Evolutionary conservation across 2,888 invertebrate genomes (phyloP).

Genomic region (Autographa gamma): DNA sequence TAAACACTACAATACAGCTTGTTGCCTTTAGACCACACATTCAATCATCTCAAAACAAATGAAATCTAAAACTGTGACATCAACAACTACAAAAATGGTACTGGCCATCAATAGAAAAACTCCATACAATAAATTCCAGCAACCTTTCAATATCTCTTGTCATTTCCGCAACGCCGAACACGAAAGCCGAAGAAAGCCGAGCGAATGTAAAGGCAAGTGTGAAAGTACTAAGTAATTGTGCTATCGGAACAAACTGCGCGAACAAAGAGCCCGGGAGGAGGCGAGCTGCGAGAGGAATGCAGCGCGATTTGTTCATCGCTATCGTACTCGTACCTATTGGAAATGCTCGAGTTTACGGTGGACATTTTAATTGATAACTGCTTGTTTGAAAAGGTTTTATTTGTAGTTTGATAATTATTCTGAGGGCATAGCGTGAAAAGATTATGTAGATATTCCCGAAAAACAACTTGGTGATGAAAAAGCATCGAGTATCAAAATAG

Average conservation of each 20-base stretch:
- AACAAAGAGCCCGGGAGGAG: neutral
- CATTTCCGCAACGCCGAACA: neutral
- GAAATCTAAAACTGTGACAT: no score
- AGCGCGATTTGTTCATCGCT: neutral
- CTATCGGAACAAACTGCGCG: slow-evolving; percentile 4
- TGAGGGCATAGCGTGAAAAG: no score
- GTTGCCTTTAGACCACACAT: no score
- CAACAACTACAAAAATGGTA: no score
- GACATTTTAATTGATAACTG: slow-evolving; percentile 1
- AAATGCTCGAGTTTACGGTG: neutral
- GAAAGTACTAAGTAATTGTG: slow-evolving; percentile 9
- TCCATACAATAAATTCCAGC: no score
- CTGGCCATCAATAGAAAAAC: no score
- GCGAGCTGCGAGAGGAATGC: neutral
- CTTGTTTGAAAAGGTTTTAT: neutral
- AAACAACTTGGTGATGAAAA: no score
- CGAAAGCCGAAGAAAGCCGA: slow-evolving; percentile 4
- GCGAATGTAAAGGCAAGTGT: neutral
- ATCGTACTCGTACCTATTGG: neutral
- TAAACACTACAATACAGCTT: no score
- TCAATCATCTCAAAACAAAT: no score
- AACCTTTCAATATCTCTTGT: neutral
- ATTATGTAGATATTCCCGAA: no score
- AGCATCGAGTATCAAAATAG: no score
- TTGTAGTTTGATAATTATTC: no score